Conservation (phyloP, 1,140 invertebrate species). For the Diachasma alloeum region DNA sequence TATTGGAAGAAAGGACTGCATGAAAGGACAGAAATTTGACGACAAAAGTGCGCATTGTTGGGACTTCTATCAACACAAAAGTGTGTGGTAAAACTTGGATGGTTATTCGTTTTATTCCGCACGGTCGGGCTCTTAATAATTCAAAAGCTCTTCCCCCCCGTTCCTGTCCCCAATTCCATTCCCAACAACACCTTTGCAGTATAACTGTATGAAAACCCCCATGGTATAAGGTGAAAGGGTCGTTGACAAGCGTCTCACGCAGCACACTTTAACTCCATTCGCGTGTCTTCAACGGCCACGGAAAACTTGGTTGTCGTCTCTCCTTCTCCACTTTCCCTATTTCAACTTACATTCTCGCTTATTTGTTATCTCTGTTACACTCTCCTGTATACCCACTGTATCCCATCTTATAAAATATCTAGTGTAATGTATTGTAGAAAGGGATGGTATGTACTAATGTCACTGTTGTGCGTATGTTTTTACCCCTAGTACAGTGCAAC, state of each 20-base stretch:
- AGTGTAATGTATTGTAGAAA: slow-evolving; percentile 50
- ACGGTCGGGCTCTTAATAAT: slow-evolving; percentile 16
- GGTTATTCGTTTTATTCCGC: neutral
- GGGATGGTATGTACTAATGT: slow-evolving; percentile 36
- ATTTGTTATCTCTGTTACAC: neutral
- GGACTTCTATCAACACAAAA: neutral
- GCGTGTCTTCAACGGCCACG: slow-evolving; percentile 41
- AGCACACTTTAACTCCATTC: slow-evolving; percentile 44
- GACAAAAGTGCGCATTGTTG: neutral
- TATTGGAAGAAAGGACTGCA: too few relatives aligned
- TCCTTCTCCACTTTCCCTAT: neutral
- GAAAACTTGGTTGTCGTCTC: slow-evolving; percentile 11
- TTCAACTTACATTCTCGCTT: neutral
- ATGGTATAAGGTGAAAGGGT: neutral
- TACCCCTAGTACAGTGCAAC: slow-evolving; percentile 21
- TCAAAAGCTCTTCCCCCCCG: neutral
- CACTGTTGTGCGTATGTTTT: slow-evolving; percentile 33
- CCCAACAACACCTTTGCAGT: neutral
- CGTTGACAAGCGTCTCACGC: slow-evolving; percentile 39
- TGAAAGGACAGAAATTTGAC: neutral
- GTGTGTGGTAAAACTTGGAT: neutral
- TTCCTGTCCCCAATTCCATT: neutral
- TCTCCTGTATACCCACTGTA: slow-evolving; percentile 24
- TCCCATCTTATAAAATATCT: slow-evolving; percentile 44
- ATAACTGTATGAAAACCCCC: neutral